Conservation (phyloP, 2,888 invertebrate species). For the Helleia helle region DNA sequence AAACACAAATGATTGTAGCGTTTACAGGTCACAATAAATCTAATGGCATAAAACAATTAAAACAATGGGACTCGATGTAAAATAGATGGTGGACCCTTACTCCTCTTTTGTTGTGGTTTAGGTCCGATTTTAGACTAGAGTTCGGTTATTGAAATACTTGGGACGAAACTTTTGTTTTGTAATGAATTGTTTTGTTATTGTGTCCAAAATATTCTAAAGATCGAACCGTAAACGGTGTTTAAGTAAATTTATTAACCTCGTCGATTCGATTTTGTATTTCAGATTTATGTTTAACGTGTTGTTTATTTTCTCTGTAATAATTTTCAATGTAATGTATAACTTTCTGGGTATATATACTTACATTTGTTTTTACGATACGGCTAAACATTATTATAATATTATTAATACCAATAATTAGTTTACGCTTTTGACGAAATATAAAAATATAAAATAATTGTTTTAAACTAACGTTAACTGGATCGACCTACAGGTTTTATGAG, state of each 20-base stretch:
- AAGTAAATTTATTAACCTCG: neutral
- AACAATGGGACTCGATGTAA: constrained; percentile 23
- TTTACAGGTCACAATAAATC: constrained; percentile 26
- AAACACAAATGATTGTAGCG: constrained; percentile 25
- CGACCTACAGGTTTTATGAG: too few relatives aligned
- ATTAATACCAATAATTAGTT: too few relatives aligned
- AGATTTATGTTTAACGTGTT: too few relatives aligned
- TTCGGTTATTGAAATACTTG: constrained; percentile 8
- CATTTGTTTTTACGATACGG: too few relatives aligned
- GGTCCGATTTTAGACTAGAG: constrained; percentile 6
- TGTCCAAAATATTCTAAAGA: neutral
- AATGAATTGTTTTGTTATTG: constrained; percentile 1
- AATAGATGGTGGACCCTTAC: constrained; percentile 16
- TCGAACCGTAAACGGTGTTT: neutral
- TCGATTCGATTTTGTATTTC: neutral
- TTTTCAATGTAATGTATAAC: too few relatives aligned
- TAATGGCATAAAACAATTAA: constrained; percentile 23
- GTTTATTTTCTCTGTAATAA: too few relatives aligned
- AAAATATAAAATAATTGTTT: too few relatives aligned
- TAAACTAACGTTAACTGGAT: too few relatives aligned
- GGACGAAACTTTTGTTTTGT: constrained; percentile 7
- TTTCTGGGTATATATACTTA: too few relatives aligned
- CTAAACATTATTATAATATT: too few relatives aligned
- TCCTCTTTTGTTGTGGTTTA: constrained; percentile 9
- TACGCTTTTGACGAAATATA: too few relatives aligned